Conservation (phyloP, 2,797 vertebrate genomes). For the Acanthurus leucopareius region DNA sequence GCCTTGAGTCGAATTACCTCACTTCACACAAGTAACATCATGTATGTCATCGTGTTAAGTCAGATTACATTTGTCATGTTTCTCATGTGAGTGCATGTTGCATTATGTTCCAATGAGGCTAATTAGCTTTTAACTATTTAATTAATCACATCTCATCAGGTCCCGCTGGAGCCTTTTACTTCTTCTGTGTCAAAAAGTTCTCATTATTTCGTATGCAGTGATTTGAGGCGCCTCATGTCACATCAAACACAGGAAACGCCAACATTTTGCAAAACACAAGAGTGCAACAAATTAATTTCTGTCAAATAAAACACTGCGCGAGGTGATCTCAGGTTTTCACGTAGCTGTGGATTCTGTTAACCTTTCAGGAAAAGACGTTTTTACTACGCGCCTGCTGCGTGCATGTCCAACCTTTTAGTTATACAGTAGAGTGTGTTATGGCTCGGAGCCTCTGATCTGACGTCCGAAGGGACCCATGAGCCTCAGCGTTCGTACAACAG, state of each 20-base stretch:
- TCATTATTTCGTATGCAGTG: too few species aligned
- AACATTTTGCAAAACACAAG: neutral
- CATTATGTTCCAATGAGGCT: neutral
- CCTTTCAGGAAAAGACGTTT: constrained; percentile 1
- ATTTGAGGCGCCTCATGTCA: neutral
- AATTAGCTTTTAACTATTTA: constrained; percentile 7
- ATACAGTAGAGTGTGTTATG: constrained; percentile 15
- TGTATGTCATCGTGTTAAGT: neutral
- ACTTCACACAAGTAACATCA: neutral
- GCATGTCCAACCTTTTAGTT: constrained; percentile 13
- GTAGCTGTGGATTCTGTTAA: neutral
- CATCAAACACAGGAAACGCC: neutral
- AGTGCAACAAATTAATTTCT: neutral
- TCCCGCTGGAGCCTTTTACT: neutral
- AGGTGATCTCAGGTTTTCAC: neutral
- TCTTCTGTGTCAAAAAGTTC: neutral
- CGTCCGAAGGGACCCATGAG: constrained; percentile 44
- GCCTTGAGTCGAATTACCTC: neutral
- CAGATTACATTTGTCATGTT: neutral
- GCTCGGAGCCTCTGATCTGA: constrained; percentile 9
- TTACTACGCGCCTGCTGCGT: neutral
- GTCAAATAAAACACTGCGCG: constrained; percentile 2
- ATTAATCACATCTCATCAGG: neutral
- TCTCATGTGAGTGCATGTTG: neutral
- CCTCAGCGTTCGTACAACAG: constrained; percentile 40